phyloP scores from a whole-genome alignment of 35 echinoderm and acorn worm genomes.

The Anneissia japonica region DNA sequence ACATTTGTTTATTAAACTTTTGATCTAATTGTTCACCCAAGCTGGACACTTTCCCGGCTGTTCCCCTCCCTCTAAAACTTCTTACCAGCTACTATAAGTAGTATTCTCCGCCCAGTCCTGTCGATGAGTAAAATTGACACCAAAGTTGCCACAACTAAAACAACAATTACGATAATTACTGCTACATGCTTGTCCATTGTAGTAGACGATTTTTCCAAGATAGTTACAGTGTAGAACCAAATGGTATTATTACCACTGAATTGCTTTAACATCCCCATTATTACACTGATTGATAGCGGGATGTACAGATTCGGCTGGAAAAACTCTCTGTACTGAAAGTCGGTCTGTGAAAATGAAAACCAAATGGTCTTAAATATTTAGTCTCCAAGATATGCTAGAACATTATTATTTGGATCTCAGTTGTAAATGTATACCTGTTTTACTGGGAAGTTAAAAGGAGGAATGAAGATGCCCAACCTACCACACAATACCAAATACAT shows the following conservation, averaged over 20 bases:
- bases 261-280: constrained; percentile 87
- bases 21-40: no score
- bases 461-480: no score
- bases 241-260: constrained; percentile 93
- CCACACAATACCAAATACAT: no score
- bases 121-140: constrained; percentile 68
- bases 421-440: no score
- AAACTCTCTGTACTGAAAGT: constrained; percentile 56
- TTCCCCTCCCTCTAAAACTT: no score
- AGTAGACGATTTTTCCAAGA: constrained; percentile 42
- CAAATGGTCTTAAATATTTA: not conserved
- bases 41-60: no score
- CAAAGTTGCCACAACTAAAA: constrained; percentile 59
- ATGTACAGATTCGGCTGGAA: constrained; percentile 34
- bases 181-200: constrained; percentile 36
- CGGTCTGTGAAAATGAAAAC: constrained; percentile 45
- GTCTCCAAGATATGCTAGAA: no score
- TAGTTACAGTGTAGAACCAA: constrained; percentile 84
- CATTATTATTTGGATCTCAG: no score
- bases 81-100: constrained; percentile 61
- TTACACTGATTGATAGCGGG: constrained; percentile 59
- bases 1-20: no score
- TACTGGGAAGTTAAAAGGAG: no score
- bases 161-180: constrained; percentile 62
- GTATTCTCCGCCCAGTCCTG: constrained; percentile 44